Conservation (phyloP, 2,113 vertebrate species). For the Cygnus buccinator region DNA sequence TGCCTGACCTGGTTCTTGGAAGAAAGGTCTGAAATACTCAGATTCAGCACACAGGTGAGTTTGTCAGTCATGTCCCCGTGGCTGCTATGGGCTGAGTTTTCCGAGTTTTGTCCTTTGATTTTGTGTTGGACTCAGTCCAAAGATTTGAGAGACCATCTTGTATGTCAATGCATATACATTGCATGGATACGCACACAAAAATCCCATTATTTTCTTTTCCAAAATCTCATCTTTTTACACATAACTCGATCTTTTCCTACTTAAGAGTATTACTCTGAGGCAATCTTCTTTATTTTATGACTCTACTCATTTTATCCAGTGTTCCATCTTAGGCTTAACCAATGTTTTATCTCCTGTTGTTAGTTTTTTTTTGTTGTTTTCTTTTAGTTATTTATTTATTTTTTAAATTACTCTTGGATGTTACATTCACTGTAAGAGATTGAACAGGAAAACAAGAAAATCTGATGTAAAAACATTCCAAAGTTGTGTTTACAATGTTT, state of each 20-base stretch:
- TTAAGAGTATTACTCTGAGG: background rate
- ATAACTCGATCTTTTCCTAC: background rate
- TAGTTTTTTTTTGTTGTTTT: background rate
- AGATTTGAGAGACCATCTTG: background rate
- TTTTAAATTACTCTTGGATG: background rate
- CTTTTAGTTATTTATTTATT: background rate
- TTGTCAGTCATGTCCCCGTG: background rate
- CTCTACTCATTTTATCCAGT: background rate
- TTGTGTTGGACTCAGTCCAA: background rate
- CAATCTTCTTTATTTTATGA: background rate
- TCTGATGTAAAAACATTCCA: background rate
- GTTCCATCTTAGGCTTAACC: background rate
- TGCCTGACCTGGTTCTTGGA: background rate
- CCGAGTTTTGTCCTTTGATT: background rate
- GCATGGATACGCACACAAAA: background rate
- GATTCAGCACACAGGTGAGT: background rate
- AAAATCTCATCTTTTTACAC: background rate
- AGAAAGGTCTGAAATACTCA: background rate
- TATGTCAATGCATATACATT: background rate
- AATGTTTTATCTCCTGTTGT: rapidly evolving
- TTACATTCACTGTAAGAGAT: background rate
- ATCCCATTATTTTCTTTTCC: background rate
- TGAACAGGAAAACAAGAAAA: background rate
- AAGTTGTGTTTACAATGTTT: background rate
- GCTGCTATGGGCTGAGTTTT: background rate